phyloP scores from a whole-genome alignment of 2,113 vertebrate genomes.

The Brachyistius frenatus region DNA sequence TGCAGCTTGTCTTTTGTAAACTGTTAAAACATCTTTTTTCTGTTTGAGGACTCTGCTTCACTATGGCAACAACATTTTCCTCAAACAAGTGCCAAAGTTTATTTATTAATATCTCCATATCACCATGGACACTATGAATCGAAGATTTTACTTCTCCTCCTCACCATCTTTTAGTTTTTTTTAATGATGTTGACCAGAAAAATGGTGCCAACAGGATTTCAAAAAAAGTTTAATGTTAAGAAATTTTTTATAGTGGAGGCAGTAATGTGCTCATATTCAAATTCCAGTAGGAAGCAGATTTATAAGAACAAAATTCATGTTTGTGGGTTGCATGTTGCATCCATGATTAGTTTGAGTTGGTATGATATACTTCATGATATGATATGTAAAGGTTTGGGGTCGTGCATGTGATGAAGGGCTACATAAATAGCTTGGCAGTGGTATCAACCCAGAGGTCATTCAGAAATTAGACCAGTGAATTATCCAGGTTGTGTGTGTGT shows the following conservation, averaged over 20 bases:
- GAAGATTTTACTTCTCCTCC: neutral
- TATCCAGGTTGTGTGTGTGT: slow-evolving; percentile 3
- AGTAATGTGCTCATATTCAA: neutral
- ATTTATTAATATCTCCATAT: slow-evolving; percentile 41
- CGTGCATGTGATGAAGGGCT: neutral
- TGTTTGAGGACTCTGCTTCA: slow-evolving; percentile 22
- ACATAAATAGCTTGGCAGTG: slow-evolving; percentile 5
- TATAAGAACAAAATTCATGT: neutral
- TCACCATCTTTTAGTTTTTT: neutral
- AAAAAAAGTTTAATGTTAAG: neutral
- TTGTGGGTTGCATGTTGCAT: neutral
- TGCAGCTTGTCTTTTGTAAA: too few species aligned
- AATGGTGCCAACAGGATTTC: neutral
- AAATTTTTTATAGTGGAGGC: neutral
- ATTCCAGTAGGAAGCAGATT: neutral
- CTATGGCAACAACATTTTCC: slow-evolving; percentile 48
- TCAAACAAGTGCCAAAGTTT: slow-evolving; percentile 12
- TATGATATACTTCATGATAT: neutral
- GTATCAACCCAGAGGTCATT: neutral
- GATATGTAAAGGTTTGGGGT: neutral
- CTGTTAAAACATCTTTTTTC: neutral
- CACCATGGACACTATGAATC: slow-evolving; percentile 56
- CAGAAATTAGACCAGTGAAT: slow-evolving; percentile 25
- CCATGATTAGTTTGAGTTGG: neutral
- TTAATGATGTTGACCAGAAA: neutral